Conservation (phyloP, 2,888 invertebrate species). For the Caenorhabditis drosophilae region DNA sequence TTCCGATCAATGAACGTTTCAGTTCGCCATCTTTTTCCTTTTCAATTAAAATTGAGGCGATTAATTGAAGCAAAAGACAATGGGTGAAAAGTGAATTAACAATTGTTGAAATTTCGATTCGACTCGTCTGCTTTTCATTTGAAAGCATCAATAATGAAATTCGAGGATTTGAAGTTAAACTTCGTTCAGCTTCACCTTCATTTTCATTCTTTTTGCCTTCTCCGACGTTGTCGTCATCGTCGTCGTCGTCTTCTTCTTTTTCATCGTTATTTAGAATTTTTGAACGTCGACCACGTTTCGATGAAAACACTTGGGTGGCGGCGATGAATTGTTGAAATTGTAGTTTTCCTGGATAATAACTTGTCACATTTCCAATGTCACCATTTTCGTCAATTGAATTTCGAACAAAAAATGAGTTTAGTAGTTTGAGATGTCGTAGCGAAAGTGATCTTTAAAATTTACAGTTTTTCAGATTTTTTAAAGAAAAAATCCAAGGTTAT, state of each 20-base stretch:
- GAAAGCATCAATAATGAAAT: constrained; percentile 26
- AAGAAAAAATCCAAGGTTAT: neutral
- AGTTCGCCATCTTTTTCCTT: constrained; percentile 13
- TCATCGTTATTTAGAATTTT: neutral
- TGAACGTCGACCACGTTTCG: constrained; percentile 9
- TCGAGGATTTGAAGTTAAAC: too few relatives aligned
- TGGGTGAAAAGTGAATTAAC: constrained; percentile 35
- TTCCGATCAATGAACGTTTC: constrained; percentile 23
- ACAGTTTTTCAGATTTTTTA: neutral
- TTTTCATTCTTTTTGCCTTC: too few relatives aligned
- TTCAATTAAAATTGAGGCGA: constrained; percentile 40
- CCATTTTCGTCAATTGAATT: constrained; percentile 88
- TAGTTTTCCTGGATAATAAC: constrained; percentile 22
- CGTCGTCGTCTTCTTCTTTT: constrained; percentile 25
- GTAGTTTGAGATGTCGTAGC: constrained; percentile 83
- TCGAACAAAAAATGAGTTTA: constrained; percentile 87
- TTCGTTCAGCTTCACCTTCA: too few relatives aligned
- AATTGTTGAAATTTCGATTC: constrained; percentile 24
- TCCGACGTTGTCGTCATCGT: too few relatives aligned
- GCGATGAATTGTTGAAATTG: constrained; percentile 26
- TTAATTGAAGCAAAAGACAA: constrained; percentile 48
- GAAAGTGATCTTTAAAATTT: constrained; percentile 75
- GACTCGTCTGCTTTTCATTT: constrained; percentile 26
- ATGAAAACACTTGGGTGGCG: constrained; percentile 26
- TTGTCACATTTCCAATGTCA: constrained; percentile 52